Conservation (phyloP, 2,113 vertebrate genomes). For the Rhagologus leucostigma region DNA sequence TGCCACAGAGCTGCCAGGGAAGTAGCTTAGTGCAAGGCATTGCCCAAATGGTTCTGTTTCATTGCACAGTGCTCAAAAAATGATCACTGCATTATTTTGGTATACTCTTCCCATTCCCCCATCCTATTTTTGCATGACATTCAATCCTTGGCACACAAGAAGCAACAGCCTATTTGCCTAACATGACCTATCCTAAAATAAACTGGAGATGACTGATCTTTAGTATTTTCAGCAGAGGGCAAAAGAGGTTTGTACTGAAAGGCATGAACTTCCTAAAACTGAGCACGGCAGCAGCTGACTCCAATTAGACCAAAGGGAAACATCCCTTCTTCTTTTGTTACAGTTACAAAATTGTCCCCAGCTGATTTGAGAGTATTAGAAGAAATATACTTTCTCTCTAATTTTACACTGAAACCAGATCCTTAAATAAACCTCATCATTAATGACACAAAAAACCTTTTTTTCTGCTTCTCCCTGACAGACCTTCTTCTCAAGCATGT, state of each 20-base stretch:
- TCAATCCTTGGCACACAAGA: background rate
- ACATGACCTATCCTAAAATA: background rate
- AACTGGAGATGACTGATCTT: background rate
- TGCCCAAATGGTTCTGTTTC: background rate
- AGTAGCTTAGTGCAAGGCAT: background rate
- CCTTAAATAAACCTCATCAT: background rate
- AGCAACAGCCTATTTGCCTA: background rate
- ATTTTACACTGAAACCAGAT: background rate
- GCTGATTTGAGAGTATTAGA: background rate
- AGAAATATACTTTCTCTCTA: background rate
- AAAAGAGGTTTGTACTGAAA: background rate
- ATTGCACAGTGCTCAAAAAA: background rate
- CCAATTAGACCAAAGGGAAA: background rate
- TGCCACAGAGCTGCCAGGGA: background rate
- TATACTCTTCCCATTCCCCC: background rate
- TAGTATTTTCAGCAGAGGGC: constrained; percentile 8
- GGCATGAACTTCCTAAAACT: background rate
- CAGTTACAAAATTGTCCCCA: background rate
- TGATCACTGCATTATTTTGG: background rate
- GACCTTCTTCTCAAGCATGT: accelerated
- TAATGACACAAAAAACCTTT: background rate
- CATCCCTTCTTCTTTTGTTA: background rate
- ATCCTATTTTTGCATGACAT: background rate
- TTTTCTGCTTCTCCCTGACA: background rate
- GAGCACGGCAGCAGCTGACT: background rate